Evolutionary conservation across 2,797 vertebrate genomes (phyloP), one percentile per base, ranked within the genome.

Genomic region (Rallus crepitans): DNA sequence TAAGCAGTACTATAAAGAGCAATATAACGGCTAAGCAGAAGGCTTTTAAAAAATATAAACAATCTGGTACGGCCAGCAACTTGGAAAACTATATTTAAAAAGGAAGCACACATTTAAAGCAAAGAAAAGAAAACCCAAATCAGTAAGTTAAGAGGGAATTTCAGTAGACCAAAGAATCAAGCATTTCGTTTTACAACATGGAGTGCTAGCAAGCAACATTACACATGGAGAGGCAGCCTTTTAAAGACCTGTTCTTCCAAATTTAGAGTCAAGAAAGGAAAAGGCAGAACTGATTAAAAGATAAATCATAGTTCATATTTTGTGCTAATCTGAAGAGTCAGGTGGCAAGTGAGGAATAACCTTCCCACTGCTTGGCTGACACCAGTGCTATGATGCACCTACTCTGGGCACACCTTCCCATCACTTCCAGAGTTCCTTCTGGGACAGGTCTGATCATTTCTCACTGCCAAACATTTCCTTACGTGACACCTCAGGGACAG

Each of bases 11-110:
- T 95, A 94, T 96, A 96, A 97, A 96, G 90, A 94, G 96, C 96
- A 97, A 93, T 97, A 95, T 96, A 97, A 92, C 94, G 92, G 97
- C 96, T 91, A 96, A 97, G 97, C 98, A 98, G 98, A 98, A 98
- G 97, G 98, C 97, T 97, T 94, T 91, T 97, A 96, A 97, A 96
- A 97, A 98, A 97, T 97, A 98, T 97, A 98, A 98, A 98, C 97
- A 98, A 96, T 98, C 98, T 98, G 98, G 90, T 95, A 93, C 91
- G 92, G 96, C 97, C 97, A 96, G 97, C 95, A 96, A 96, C 97
- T 97, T 94, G 95, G 96, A 94, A 95, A 81, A 94, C 97, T 98
- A 95, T 97, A 97, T 98, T 97, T 97, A 97, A 98, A 97, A 97
- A 96, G 96, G 92, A 94, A 98, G 97, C 82, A 97, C 90, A 97